Evolutionary conservation across 2,888 invertebrate genomes (phyloP), one percentile per base, ranked within the genome.

Genomic region (Acanthosoma haemorrhoidale): DNA sequence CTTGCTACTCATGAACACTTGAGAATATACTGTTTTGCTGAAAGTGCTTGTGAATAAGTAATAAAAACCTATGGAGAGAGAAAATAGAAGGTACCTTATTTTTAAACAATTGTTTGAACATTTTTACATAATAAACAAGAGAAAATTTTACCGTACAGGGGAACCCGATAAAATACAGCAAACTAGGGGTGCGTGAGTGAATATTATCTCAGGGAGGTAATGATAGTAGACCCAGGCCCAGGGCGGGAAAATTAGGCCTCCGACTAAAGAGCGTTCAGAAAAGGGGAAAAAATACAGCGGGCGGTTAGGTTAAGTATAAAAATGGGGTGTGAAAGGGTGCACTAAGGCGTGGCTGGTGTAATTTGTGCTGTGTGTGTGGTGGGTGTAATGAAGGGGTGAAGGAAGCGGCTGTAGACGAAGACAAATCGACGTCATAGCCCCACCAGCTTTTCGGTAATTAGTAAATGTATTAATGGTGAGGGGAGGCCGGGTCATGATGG

Each of bases 311-410:
- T 51, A 51, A 51, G 51, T 29, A 51, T 51, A 51, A 51, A 51
- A 51, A 51, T 51, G 51, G 51, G 51, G 51, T 25, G 51, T 51
- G 51, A 51, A 51, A 51, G 51, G 51, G 25, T 51, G 51, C 29
- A n/a, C 29, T 51, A 25, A 25, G 51, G 51, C 51, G n/a, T 51
- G 51, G 51, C 29, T 16, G 51, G 51, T 29, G 51, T 51, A 51
- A 51, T 51, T 51, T 51, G 51, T 51, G 51, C 25, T 25, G 21
- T 25, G 51, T 51, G 21, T 51, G 51, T 51, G 51, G 51, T 51
- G 25, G 11, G 21, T n/a, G 51, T 51, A 51, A 51, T 51, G 29
- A 51, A n/a, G 51, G 51, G 51, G 51, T 25, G 51, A 21, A n/a
- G 51, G 51, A 51, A 51, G 29, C 18, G 51, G 29, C 51, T 51